phyloP scores from a whole-genome alignment of 2,797 vertebrate genomes.

The Diglossa cyanea region DNA sequence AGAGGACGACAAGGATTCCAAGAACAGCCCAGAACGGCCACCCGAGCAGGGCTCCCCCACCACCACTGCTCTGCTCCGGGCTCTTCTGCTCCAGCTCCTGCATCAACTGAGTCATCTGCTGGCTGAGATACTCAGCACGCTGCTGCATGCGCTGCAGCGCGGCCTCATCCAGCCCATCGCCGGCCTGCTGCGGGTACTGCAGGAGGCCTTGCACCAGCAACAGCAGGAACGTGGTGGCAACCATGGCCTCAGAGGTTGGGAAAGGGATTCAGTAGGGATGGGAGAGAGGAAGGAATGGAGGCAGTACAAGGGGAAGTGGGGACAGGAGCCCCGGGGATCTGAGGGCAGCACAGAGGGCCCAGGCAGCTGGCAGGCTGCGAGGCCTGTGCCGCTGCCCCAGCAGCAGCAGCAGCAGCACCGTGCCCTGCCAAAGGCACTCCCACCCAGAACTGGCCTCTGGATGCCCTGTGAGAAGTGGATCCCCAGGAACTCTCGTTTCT shows the following conservation, averaged over 20 bases:
- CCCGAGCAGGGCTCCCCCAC: accelerated
- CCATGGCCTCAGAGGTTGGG: too few species aligned
- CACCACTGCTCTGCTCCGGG: background rate
- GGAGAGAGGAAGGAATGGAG: too few species aligned
- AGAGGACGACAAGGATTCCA: background rate
- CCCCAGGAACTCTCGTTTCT: accelerated
- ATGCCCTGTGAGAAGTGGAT: background rate
- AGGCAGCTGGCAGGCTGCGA: background rate
- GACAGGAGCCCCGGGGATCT: background rate
- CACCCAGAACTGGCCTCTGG: background rate
- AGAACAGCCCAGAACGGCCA: background rate
- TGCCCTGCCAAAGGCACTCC: background rate
- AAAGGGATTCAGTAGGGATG: background rate
- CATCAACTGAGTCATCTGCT: too few species aligned
- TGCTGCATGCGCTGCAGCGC: too few species aligned
- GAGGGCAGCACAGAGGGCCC: too few species aligned
- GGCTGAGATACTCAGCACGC: too few species aligned
- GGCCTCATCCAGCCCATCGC: too few species aligned
- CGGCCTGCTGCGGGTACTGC: too few species aligned
- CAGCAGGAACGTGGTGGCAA: too few species aligned
- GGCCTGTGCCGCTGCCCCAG: background rate
- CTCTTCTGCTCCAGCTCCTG: too few species aligned
- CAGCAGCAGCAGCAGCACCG: too few species aligned
- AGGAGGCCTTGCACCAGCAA: too few species aligned
- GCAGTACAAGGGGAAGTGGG: background rate